Percentiles rank a stretch among this genome's conserved stretches.
Evolutionary conservation across 2,113 vertebrate genomes (phyloP).

Genomic region (Seriola aureovittata): DNA sequence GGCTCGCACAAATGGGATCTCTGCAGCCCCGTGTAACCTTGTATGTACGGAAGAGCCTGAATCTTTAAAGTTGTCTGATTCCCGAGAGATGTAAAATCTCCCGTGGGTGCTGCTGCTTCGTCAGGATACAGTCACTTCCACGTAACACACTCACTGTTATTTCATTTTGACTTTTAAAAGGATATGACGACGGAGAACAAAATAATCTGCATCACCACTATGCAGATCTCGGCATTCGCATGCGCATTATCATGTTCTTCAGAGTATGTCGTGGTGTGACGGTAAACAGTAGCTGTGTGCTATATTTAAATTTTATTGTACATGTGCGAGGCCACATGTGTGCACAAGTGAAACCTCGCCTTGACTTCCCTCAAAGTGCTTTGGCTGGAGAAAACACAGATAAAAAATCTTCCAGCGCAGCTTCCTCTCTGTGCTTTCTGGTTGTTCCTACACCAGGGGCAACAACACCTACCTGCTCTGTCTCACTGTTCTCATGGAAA

Average conservation of each 20-base stretch:
- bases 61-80: conserved; percentile 50
- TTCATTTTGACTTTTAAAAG: neutral
- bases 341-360: neutral
- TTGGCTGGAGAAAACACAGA: conserved; percentile 46
- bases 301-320: conserved; percentile 16
- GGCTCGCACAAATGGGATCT: conserved; percentile 70
- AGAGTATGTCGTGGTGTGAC: neutral
- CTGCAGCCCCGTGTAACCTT: conserved; percentile 67
- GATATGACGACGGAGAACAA: conserved; percentile 9
- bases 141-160: neutral
- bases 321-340: conserved; percentile 1
- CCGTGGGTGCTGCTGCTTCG: conserved; percentile 13
- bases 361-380: conserved; percentile 35
- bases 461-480: conserved; percentile 73
- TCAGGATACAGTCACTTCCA: neutral
- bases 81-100: conserved; percentile 39
- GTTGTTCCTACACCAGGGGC: conserved; percentile 66
- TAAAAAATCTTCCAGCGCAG: conserved; percentile 56
- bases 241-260: neutral
- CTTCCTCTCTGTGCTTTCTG: conserved; percentile 52
- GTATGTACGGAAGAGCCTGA: conserved; percentile 38
- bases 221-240: neutral
- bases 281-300: too few relatives aligned
- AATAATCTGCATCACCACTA: neutral
- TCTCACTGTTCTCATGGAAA: conserved; percentile 81